These are phyloP conservation scores for Uloborus plumipes DNA, from an alignment of 2,888 invertebrate genomes.

Conservation along the genomic window DNA sequence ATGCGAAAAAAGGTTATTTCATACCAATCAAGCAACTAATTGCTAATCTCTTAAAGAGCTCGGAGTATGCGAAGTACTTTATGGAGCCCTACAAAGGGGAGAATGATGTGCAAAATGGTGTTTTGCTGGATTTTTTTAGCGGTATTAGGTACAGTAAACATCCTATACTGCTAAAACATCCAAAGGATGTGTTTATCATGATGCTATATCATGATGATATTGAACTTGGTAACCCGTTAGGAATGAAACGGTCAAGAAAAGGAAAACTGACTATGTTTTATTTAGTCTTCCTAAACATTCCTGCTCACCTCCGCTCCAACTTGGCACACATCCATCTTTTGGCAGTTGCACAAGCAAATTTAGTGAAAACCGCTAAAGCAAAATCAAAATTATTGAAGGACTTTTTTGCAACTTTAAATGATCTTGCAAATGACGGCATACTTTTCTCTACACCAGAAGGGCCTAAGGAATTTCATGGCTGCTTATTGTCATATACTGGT, in stretches of 20 bases:
- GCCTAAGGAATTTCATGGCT: neutral
- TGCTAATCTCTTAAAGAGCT: neutral
- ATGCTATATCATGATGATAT: conserved; percentile 8
- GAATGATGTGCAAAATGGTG: neutral
- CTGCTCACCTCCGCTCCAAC: neutral
- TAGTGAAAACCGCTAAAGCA: neutral
- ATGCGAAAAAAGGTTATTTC: conserved; percentile 1
- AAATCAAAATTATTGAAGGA: neutral
- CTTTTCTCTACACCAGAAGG: neutral
- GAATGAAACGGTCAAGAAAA: conserved; percentile 1
- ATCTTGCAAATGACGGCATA: neutral
- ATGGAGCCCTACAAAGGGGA: neutral
- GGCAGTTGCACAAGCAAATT: conserved; percentile 1
- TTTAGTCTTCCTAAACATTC: neutral
- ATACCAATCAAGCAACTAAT: neutral
- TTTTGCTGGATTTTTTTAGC: conserved; percentile 3
- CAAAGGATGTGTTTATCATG: neutral
- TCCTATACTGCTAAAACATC: neutral
- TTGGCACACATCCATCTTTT: neutral
- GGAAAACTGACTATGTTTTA: conserved; percentile 2
- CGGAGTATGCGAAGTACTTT: neutral
- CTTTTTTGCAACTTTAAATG: neutral
- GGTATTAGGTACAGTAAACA: neutral
- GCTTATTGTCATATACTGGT: conserved; percentile 20
- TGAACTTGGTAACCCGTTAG: neutral